Base-by-base conservation (phyloP, 2,888 invertebrate species). In the Heliconius erato region DNA sequence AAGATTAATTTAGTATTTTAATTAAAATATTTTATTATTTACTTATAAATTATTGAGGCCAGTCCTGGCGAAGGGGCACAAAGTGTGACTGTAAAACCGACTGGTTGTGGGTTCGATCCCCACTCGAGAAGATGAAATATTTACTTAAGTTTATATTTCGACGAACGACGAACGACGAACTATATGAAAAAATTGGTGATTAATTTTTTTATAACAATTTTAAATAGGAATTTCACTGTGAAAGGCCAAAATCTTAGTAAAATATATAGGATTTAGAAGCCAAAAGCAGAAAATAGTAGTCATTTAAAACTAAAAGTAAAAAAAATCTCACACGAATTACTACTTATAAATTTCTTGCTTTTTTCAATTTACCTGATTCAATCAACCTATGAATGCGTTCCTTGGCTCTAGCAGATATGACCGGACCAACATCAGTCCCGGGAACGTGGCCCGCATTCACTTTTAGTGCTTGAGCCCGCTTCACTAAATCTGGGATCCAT, bases 401-500 rank as follows among this genome's bases (percentile, higher is more conserved):
- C 93, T 99, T 99, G 0, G 99, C 97, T 86, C 97, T 97, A 5
- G 98, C 98, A 0, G 99, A 99, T 90, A 99, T 99, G 78, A 99
- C 98, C 0, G 99, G 99, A 85, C 99, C 98, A 0, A 98, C 96
- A 90, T 98, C 98, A 2, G 98, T 97, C 32, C 97, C 98, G 86
- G 98, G 97, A 68, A 98, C 96, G 89, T 98, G 97, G 0, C 98
- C 98, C 16, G 99, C 99, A 91, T 98, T 99, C 9, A 99, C 99
- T 93, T 98, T 98, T 78, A 99, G 95, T 83, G 97, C 97, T 89
- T 98, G 87, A 97, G 97, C 91, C 77, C 98, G 97, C 84, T 97
- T 97, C 0, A 98, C 98, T 72, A 99, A 94, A 79, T 99, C 99
- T 0, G 99, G 98, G 83, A 99, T 97, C 99, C 99, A 99, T 65